phyloP scores from a whole-genome alignment of 2,797 vertebrate species.

The Aeoliscus strigatus region DNA sequence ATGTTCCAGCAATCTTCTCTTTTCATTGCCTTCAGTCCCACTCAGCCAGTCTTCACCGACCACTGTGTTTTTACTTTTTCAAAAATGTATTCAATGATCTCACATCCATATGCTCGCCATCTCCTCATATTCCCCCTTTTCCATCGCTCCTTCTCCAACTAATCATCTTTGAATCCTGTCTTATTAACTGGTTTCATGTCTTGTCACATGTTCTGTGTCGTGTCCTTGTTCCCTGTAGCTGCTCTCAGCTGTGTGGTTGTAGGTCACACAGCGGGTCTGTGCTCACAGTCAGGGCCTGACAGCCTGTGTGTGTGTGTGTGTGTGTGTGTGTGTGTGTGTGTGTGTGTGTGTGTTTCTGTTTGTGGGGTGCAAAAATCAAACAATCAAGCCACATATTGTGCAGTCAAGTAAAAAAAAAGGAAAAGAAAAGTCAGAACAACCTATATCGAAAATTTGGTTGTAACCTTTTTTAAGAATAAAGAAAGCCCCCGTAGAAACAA shows the following conservation, averaged over 20 bases:
- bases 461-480: slow-evolving; percentile 4
- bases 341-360: too few species aligned
- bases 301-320: too few species aligned
- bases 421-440: slow-evolving; percentile 27
- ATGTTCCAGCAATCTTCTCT: slow-evolving; percentile 34
- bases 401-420: too few species aligned
- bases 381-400: too few species aligned
- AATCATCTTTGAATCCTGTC: slow-evolving; percentile 37
- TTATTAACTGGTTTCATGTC: slow-evolving; percentile 39
- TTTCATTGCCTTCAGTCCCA: slow-evolving; percentile 24
- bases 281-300: too few species aligned
- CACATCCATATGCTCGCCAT: slow-evolving; percentile 16
- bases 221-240: slow-evolving; percentile 21
- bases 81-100: slow-evolving; percentile 4
- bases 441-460: slow-evolving; percentile 14
- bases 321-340: too few species aligned
- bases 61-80: slow-evolving; percentile 29
- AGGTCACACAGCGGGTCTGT: too few species aligned
- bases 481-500: slow-evolving; percentile 12
- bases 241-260: slow-evolving; percentile 10
- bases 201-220: slow-evolving; percentile 22
- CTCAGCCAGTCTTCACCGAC: slow-evolving; percentile 27
- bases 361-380: too few species aligned
- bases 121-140: slow-evolving; percentile 2
- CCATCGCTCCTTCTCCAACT: slow-evolving; percentile 19